Evolutionary conservation across 1,140 invertebrate species (phyloP), one percentile per base, ranked within the genome.

Genomic region (Drosophila kikkawai): DNA sequence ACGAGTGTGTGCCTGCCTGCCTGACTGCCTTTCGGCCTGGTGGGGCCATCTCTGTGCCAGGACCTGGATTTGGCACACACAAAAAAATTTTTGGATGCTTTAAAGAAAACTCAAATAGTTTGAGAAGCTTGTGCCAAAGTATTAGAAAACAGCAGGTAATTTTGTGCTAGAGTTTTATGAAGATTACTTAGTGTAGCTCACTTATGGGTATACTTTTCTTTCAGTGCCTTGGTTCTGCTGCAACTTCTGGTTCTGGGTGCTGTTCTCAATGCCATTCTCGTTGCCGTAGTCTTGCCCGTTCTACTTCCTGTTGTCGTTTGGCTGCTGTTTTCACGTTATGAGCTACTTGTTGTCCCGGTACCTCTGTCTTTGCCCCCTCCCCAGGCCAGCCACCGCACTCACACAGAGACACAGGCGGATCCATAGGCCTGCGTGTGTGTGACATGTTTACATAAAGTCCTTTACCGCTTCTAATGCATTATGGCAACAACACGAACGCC

Each of bases 261-360:
- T 77, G 55, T 73, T 61, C 63, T 55, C 74, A 68, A 78, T 78
- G 75, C 75, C 75, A 67, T 69, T 78, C 65, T 78, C 61, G 75
- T 77, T 77, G 61, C 61, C 70, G 45, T 41, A 58, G 60, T 75
- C 47, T 64, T 53, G 39, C 67, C 67, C 61, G 67, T 60, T 74
- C 70, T 32, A 73, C 70, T 74, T 74, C 70, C 70, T 74, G 70
- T 74, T 74, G 67, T 74, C 68, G 70, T 74, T 74, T 61, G 67
- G 74, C 74, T 68, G 75, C 75, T 77, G 74, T 77, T 77, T 77
- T 77, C 74, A 68, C 78, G 68, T 90, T 79, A 90, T 90, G 85
- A 90, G 85, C 85, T 84, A 88, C 84, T 88, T 88, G 84, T 88
- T 88, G 84, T 90, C 78, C 78, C 70, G 63, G 63, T 71, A 65